A percentile compares a stretch with the other conserved stretches of the same genome.
Evolutionary conservation across 1,140 invertebrate genomes (phyloP).

Genomic region (Whitmania pigra): DNA sequence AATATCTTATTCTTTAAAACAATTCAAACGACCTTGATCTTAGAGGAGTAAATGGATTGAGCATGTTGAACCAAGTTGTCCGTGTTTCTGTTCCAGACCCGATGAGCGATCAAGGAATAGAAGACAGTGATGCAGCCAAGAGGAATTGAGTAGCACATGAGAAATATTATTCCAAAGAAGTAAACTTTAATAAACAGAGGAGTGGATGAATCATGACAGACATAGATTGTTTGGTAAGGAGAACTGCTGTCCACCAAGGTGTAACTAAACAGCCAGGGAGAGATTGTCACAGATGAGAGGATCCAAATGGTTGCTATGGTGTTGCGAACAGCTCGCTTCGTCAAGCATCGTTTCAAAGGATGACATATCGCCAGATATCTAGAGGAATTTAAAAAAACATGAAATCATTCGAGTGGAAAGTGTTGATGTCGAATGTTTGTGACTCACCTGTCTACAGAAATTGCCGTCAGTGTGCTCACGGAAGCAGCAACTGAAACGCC

Average conservation of each 20-base stretch:
- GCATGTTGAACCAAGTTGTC: slow-evolving; percentile 49
- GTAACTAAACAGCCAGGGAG: slow-evolving; percentile 80
- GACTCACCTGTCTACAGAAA: slow-evolving; percentile 72
- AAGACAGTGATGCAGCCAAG: slow-evolving; percentile 78
- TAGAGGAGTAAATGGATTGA: slow-evolving; percentile 36
- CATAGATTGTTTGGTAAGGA: slow-evolving; percentile 27
- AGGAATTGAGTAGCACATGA: slow-evolving; percentile 78
- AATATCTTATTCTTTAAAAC: no score
- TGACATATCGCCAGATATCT: slow-evolving; percentile 90
- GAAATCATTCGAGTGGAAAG: slow-evolving; percentile 9
- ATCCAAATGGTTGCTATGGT: slow-evolving; percentile 82
- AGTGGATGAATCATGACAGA: slow-evolving; percentile 29
- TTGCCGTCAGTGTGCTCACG: slow-evolving; percentile 79
- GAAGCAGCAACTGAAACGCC: slow-evolving; percentile 84
- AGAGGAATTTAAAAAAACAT: slow-evolving; percentile 30
- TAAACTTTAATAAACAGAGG: slow-evolving; percentile 61
- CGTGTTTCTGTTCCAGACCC: slow-evolving; percentile 70
- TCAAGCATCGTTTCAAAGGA: slow-evolving; percentile 78
- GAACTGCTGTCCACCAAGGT: slow-evolving; percentile 41
- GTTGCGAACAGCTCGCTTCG: slow-evolving; percentile 65
- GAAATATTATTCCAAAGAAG: slow-evolving; percentile 74
- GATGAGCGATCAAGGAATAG: slow-evolving; percentile 57
- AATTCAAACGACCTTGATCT: slow-evolving; percentile 6
- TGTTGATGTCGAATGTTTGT: slow-evolving; percentile 12
- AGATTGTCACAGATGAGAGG: slow-evolving; percentile 64